A percentile compares a stretch with the other conserved stretches of the same genome.
Conservation (phyloP, 2,113 vertebrate species). For the Dipodomys spectabilis region DNA sequence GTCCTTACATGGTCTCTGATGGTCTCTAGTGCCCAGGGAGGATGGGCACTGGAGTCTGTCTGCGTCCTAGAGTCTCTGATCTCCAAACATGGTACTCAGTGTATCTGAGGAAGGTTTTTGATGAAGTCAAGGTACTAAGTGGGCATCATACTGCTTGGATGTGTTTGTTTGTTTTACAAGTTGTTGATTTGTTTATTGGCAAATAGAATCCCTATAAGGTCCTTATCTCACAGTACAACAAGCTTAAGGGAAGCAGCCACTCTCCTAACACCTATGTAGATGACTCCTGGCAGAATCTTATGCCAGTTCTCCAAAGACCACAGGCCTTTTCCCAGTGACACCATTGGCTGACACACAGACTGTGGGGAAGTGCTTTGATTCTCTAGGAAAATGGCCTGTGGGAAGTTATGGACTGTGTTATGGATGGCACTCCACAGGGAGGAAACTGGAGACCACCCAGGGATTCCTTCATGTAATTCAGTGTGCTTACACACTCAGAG, state of each 20-base stretch:
- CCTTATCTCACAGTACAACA: neutral
- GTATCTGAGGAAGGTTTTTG: conserved; percentile 34
- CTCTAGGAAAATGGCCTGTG: neutral
- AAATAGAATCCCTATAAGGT: neutral
- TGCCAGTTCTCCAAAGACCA: neutral
- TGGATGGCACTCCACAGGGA: neutral
- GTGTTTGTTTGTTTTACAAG: conserved; percentile 27
- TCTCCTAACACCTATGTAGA: too few species aligned
- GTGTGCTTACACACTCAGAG: neutral
- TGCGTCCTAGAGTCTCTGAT: conserved; percentile 61
- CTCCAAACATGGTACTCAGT: conserved; percentile 37
- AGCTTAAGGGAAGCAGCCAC: neutral
- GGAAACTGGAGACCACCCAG: neutral
- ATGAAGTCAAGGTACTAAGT: conserved; percentile 66
- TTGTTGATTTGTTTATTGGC: too few species aligned
- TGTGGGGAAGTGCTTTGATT: neutral
- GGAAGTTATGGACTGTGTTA: neutral
- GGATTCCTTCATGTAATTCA: neutral
- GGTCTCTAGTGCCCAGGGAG: neutral
- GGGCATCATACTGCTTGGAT: conserved; percentile 77
- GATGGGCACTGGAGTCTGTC: conserved; percentile 55
- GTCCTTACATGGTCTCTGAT: neutral
- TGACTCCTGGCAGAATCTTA: neutral
- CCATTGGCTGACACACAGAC: neutral
- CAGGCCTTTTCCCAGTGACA: neutral